Evolutionary conservation across 2,113 vertebrate genomes (phyloP).

Genomic region (Strix aluco): DNA sequence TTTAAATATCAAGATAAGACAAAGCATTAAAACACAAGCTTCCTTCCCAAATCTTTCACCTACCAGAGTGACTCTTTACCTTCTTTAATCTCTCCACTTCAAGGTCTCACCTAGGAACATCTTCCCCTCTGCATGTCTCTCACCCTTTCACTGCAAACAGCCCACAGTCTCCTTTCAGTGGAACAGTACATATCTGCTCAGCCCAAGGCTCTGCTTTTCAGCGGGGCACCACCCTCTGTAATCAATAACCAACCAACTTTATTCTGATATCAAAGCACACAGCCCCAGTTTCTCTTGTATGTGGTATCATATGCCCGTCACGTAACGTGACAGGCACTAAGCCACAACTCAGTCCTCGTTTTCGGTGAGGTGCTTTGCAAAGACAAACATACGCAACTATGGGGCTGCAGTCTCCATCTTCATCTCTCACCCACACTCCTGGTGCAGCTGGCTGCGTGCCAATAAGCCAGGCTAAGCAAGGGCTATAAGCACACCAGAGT

Average conservation of each 20-base stretch:
- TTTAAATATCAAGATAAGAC: background rate
- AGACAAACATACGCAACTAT: rapidly evolving
- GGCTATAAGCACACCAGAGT: background rate
- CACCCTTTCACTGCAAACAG: background rate
- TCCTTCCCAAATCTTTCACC: background rate
- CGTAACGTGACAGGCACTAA: background rate
- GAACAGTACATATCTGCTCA: background rate
- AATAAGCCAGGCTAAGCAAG: background rate
- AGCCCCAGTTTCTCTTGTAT: background rate
- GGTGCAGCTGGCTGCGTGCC: background rate
- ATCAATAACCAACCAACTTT: background rate
- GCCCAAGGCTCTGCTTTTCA: background rate
- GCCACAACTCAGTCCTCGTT: rapidly evolving
- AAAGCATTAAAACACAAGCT: background rate
- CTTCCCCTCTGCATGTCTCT: background rate
- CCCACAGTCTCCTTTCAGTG: background rate
- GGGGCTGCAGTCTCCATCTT: background rate
- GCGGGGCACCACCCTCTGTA: background rate
- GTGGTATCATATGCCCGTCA: background rate
- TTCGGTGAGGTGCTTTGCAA: background rate
- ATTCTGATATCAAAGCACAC: background rate
- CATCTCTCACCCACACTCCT: background rate
- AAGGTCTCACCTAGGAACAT: background rate
- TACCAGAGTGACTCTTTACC: background rate
- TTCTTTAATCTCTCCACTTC: background rate